Evolutionary conservation across 2,797 vertebrate species (phyloP), one percentile per base, ranked within the genome.

Genomic region (Diglossa cyanea): DNA sequence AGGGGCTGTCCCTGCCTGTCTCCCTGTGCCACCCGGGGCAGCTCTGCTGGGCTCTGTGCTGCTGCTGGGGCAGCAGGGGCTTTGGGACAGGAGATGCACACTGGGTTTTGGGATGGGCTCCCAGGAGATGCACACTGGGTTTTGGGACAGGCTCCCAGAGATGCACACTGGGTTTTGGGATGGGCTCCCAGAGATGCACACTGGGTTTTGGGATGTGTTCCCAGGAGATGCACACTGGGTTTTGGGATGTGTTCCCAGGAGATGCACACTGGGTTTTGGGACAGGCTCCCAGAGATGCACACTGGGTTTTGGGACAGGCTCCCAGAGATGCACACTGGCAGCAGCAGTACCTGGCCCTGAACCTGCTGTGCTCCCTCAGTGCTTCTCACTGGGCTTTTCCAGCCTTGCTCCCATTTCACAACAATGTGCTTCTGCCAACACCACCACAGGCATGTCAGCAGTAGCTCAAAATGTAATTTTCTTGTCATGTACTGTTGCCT

Each of bases 401-500:
- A 63, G 1, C 53, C 79, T 30, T 77, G 37, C 66, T 63, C 73
- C 75, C 40, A 50, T 97, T 96, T 95, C 95, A 94, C 93, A 97
- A 93, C 16, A 35, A 26, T 7, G 11, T 45, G 25, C 44, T 78
- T 17, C 92, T 92, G 75, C 86, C 94, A 95, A 30, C 72, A n/a
- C 72, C 57, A 90, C 88, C 47, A 26, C 74, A 93, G 80, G 57
- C 66, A 80, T 65, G 88, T 81, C 83, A 88, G 67, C 85, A 54
- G 94, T 68, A 88, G 80, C 67, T 92, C 91, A 76, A 92, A 95
- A 88, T 84, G 93, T 66, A 91, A 96, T 96, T 95, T 95, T 80
- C 94, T 89, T 97, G 94, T 94, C 93, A 78, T 86, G 67, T 96
- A 86, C 60, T 83, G 28, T 97, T 96, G 93, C 80, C 82, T 95